Base-by-base conservation (phyloP, 2,888 invertebrate species). In the Unio pictorum region DNA sequence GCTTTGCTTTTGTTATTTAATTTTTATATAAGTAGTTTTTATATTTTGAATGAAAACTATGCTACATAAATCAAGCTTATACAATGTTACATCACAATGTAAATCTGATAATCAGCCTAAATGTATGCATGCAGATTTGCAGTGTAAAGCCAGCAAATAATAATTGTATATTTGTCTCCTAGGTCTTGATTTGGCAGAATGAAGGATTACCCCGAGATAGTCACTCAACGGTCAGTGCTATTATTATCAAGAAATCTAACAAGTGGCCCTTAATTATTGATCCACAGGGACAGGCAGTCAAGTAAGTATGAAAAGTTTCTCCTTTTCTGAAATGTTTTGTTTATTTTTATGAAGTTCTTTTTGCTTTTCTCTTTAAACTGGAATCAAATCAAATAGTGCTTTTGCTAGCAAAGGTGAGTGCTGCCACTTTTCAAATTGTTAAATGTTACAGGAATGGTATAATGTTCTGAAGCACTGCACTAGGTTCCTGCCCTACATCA, bases 231-330 rank as follows among this genome's bases (percentile, higher is more conserved):
- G 89, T 89, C 71, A 90, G 90, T 81, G 90, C 89, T 30, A 82
- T 89, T 57, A 86, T 90, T 73, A 82, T 90, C 68, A 87, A 86
- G 75, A 86, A 85, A 61, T 84, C 87, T 65, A 81, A 85, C 66
- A 88, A 87, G 72, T 90, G 90, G 89, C 89, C 89, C 5, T 83
- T 90, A 20, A 80, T 90, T 54, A 89, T 90, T 66, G 90, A 90
- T 72, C 90, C 90, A 1, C 89, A 90, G 73, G 87, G 88, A 28
- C 90, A 90, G 75, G 90, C 88, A 18, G 81, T 83, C 26, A 84
- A 82, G 89, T 90, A 82, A 72, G 83, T 79, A 62, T n/a, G 30
- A 61, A 61, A 28, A 3, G 4, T 11, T 28, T 28, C 20, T 61
- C 11, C 30, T 66, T 18, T n/a, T 45, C 11, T 45, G 34, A 45